These are phyloP conservation scores for Chlorospingus flavigularis DNA, from an alignment of 2,797 vertebrate species.

Conservation along the genomic window DNA sequence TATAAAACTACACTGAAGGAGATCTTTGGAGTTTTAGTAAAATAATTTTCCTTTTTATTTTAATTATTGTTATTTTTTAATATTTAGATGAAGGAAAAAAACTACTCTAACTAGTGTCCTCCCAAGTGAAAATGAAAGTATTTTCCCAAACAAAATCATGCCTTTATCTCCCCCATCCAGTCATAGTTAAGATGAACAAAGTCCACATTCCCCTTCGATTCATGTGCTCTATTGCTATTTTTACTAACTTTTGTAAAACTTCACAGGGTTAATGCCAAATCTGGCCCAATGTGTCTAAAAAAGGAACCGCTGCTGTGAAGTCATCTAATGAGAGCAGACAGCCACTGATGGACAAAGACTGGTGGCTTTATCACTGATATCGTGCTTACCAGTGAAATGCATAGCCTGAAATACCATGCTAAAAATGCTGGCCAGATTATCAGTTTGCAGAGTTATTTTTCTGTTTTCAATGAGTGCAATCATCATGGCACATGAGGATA, in stretches of 20 bases:
- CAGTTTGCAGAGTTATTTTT: neutral
- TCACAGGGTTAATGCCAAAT: neutral
- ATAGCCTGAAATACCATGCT: neutral
- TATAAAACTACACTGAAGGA: neutral
- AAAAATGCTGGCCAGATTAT: neutral
- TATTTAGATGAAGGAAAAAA: neutral
- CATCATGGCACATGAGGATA: fast-evolving
- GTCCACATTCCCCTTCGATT: neutral
- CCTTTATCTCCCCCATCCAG: neutral
- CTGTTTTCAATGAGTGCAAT: neutral
- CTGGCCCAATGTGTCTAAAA: neutral
- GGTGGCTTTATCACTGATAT: neutral
- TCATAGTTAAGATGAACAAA: neutral
- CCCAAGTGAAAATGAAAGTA: neutral
- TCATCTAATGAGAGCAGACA: neutral
- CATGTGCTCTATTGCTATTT: neutral
- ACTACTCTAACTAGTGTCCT: neutral
- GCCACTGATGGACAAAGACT: neutral
- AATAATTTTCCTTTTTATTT: neutral
- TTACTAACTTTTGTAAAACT: neutral
- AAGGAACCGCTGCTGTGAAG: neutral
- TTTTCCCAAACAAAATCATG: neutral
- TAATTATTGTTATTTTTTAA: neutral
- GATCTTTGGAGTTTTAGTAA: neutral
- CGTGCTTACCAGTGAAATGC: neutral